Conservation (phyloP, 2,888 invertebrate genomes). For the Drosophila vallismaia region DNA sequence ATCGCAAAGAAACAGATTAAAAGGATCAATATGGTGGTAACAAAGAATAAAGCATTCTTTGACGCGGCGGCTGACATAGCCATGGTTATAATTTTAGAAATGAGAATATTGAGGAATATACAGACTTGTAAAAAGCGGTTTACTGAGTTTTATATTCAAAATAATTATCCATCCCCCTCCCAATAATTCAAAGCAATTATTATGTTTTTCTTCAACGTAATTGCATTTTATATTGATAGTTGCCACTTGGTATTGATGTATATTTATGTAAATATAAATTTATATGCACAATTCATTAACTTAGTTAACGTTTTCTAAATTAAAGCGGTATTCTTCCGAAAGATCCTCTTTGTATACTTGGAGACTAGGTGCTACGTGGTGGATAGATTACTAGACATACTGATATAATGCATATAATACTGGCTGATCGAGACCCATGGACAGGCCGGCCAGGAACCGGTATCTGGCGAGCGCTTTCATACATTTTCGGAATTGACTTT, state of each 20-base stretch:
- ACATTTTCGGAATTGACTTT: constrained; percentile 75
- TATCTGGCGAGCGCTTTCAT: constrained; percentile 74
- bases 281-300: constrained; percentile 75
- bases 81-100: background rate
- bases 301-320: constrained; percentile 59
- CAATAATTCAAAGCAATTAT: background rate
- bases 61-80: background rate
- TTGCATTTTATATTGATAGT: constrained; percentile 57
- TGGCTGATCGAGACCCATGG: constrained; percentile 42
- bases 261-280: constrained; percentile 58
- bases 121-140: background rate
- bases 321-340: constrained; percentile 27
- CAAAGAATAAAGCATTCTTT: constrained; percentile 5
- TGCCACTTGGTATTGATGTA: constrained; percentile 57
- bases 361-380: constrained; percentile 40
- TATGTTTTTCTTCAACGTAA: constrained; percentile 22
- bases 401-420: constrained; percentile 46
- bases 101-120: background rate
- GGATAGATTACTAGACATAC: constrained; percentile 36
- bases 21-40: background rate
- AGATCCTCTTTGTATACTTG: constrained; percentile 33
- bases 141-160: background rate
- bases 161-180: background rate
- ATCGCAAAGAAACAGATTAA: constrained; percentile 8
- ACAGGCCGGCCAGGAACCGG: constrained; percentile 14